A percentile compares a stretch with the other conserved stretches of the same genome.
Conservation (phyloP, 2,888 invertebrate species). For the Leptura quadrifasciata region DNA sequence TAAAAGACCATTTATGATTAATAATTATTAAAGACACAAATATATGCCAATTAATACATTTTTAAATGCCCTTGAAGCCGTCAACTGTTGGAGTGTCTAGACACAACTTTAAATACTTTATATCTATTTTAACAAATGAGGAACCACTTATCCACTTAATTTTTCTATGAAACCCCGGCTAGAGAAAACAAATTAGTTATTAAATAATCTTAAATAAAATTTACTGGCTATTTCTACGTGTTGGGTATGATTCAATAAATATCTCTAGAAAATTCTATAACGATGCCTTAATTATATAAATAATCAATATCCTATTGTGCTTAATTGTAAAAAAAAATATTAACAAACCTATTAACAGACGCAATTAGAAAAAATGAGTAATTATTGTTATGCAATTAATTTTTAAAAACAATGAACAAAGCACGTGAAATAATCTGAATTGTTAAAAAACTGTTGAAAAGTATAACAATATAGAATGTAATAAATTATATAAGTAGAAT, state of each 20-base stretch:
- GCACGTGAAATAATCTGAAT: not conserved
- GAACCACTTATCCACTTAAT: not conserved
- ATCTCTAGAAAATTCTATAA: no score
- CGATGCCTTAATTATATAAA: not conserved
- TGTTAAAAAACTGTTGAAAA: conserved; percentile 2
- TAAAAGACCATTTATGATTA: no score
- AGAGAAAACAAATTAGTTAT: not conserved
- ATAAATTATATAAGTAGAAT: not conserved
- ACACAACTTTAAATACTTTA: not conserved
- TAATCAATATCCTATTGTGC: not conserved
- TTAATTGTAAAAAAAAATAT: not conserved
- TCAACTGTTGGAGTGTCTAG: not conserved
- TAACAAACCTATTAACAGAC: not conserved
- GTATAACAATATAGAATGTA: not conserved
- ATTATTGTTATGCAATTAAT: not conserved
- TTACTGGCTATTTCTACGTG: no score
- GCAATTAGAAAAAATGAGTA: not conserved
- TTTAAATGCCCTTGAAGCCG: not conserved
- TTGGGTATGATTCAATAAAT: no score
- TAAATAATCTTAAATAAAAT: not conserved
- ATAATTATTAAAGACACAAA: no score
- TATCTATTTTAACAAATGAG: not conserved
- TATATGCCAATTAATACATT: not conserved
- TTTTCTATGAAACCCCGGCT: not conserved
- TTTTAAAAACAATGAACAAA: not conserved